Conservation (phyloP, 2,888 invertebrate genomes). For the Nephrocerus scutellatus region DNA sequence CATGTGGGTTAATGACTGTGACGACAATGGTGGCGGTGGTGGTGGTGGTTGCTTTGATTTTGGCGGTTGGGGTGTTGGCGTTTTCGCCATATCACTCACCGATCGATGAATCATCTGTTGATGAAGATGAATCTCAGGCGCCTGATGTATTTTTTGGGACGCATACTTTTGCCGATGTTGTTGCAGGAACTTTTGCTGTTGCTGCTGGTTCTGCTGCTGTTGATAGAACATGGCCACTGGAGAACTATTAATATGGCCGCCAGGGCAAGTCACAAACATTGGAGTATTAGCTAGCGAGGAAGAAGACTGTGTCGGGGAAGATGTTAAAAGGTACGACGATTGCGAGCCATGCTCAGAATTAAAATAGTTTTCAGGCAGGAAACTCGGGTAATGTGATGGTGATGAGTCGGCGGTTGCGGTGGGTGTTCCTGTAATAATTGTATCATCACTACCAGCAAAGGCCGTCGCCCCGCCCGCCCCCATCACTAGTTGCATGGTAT, state of each 20-base stretch:
- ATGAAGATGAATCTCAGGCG: slow-evolving; percentile 5
- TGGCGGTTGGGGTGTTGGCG: slow-evolving; percentile 9
- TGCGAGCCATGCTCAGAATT: no score
- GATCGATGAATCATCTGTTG: no score
- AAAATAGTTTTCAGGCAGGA: no score
- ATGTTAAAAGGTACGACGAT: slow-evolving; percentile 5
- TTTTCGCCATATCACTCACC: no score
- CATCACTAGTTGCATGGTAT: slow-evolving; percentile 27
- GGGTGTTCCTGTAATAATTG: slow-evolving; percentile 7
- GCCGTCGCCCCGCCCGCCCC: slow-evolving; percentile 11
- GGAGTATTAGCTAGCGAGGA: slow-evolving; percentile 23
- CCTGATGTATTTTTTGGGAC: no score
- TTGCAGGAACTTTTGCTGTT: slow-evolving; percentile 24
- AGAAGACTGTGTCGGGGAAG: slow-evolving; percentile 19
- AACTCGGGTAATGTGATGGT: slow-evolving; percentile 18
- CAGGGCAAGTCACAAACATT: slow-evolving; percentile 20
- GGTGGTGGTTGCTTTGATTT: slow-evolving; percentile 6
- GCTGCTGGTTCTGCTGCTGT: slow-evolving; percentile 24
- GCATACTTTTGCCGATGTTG: slow-evolving; percentile 27
- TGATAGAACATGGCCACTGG: slow-evolving; percentile 13
- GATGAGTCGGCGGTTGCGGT: slow-evolving; percentile 13
- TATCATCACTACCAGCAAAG: slow-evolving; percentile 6
- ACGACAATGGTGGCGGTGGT: slow-evolving; percentile 15
- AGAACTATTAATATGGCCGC: slow-evolving; percentile 10
- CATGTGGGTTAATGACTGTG: slow-evolving; percentile 28